phyloP scores from a whole-genome alignment of 2,797 vertebrate species.

The Xenentodon cancila region DNA sequence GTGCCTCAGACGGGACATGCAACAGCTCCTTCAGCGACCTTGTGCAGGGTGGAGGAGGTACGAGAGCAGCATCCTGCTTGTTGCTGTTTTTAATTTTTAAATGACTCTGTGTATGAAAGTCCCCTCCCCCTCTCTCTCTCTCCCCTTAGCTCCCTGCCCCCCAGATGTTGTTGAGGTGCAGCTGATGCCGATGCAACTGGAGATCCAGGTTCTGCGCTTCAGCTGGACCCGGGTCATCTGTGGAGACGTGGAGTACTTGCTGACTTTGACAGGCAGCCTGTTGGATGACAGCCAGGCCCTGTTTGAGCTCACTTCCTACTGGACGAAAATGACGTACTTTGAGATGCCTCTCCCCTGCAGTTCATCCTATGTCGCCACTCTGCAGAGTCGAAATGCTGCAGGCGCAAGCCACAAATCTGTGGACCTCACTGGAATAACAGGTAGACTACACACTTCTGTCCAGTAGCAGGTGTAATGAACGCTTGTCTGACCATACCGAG shows the following conservation, averaged over 20 bases:
- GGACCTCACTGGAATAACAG: constrained; percentile 71
- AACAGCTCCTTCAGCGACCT: constrained; percentile 77
- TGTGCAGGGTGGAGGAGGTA: constrained; percentile 75
- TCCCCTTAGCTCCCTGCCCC: constrained; percentile 77
- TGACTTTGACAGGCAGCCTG: constrained; percentile 72
- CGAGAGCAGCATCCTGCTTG: neutral
- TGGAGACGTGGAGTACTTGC: constrained; percentile 62
- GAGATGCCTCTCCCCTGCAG: constrained; percentile 82
- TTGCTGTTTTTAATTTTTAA: neutral
- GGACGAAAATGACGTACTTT: constrained; percentile 74
- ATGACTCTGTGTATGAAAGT: neutral
- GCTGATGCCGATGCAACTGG: constrained; percentile 50
- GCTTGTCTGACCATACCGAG: no score
- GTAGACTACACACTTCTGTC: constrained; percentile 49
- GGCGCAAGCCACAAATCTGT: constrained; percentile 66
- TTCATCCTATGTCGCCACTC: constrained; percentile 72
- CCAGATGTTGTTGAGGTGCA: constrained; percentile 64
- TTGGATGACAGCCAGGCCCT: constrained; percentile 59
- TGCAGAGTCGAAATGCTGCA: constrained; percentile 72
- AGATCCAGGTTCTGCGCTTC: constrained; percentile 67
- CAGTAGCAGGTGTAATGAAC: no score
- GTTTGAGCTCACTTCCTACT: constrained; percentile 79
- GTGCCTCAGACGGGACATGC: constrained; percentile 74
- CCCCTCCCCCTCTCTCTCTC: neutral
- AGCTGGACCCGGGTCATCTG: constrained; percentile 74